A percentile compares a stretch with the other conserved stretches of the same genome.
phyloP scores from a whole-genome alignment of 2,888 invertebrate genomes.

The Neoscelio sp. region DNA sequence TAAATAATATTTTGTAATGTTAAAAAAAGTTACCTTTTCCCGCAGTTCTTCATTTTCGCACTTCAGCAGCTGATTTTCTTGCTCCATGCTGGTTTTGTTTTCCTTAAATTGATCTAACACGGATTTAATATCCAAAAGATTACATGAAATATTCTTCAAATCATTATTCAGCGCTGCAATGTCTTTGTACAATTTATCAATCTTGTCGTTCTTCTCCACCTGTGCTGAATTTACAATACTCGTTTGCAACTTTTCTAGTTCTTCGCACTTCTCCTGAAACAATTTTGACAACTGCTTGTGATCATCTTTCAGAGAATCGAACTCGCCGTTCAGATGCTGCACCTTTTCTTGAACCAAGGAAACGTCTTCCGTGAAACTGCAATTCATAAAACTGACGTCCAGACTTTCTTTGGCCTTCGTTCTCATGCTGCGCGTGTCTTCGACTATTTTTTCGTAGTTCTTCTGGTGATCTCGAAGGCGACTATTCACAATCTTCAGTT shows the following conservation, averaged over 20 bases:
- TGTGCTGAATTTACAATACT: slow-evolving; percentile 42
- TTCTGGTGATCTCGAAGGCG: slow-evolving; percentile 73
- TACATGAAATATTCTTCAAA: slow-evolving; percentile 67
- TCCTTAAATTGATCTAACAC: slow-evolving; percentile 67
- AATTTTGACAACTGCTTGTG: slow-evolving; percentile 72
- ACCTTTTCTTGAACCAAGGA: slow-evolving; percentile 76
- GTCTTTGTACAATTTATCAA: slow-evolving; percentile 71
- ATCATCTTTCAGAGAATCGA: slow-evolving; percentile 73
- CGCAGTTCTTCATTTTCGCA: slow-evolving; percentile 66
- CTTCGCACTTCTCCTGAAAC: slow-evolving; percentile 74
- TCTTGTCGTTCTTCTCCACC: slow-evolving; percentile 54
- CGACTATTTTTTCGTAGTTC: slow-evolving; percentile 75
- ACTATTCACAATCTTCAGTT: slow-evolving; percentile 72
- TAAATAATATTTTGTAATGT: too few species aligned
- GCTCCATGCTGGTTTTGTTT: slow-evolving; percentile 53
- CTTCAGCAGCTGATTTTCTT: slow-evolving; percentile 72
- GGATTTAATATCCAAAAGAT: slow-evolving; percentile 8
- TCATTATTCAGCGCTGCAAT: slow-evolving; percentile 72
- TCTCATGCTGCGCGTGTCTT: too few species aligned
- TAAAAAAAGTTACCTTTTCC: slow-evolving; percentile 62
- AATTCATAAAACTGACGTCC: slow-evolving; percentile 72
- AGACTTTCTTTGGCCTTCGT: slow-evolving; percentile 74
- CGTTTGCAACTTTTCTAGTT: slow-evolving; percentile 74
- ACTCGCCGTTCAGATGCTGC: slow-evolving; percentile 71
- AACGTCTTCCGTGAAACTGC: slow-evolving; percentile 71